Base-by-base conservation (phyloP, 2,797 vertebrate genomes). In the Rallus crepitans region DNA sequence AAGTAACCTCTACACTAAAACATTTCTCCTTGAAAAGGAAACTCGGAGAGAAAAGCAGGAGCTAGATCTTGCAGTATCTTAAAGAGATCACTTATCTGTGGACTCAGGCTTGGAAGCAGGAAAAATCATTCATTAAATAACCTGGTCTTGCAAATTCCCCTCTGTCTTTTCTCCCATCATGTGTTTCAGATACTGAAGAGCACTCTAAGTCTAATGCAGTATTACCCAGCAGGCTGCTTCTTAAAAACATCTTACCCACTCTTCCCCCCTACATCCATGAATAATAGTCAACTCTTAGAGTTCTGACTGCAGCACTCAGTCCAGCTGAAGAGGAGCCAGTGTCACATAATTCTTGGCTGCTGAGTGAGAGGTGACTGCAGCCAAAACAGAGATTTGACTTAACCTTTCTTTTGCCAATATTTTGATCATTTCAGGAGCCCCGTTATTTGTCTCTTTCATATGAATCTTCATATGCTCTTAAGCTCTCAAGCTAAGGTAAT, bases 21-120 rank as follows among this genome's bases (percentile, higher is more conserved):
- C 5, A 72, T 69, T 87, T 96, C 53, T 93, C 47, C 82, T 91
- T 92, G 64, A 61, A 73, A 73, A 50, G 31, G 6, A 85, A 90
- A 33, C 8, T 5, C 25, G 25, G 6, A 15, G 27, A 53, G 23
- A 8, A 64, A 90, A 80, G 13, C 20, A 56, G 37, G 7, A 70
- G 40, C 4, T 15, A 39, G 42, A 14, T 47, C 21, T 85, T 72
- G 15, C 40, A 45, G 37, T 39, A 56, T 17, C 53, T 87, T 78
- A 59, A 76, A 57, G 7, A 73, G 9, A 50, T 61, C 56, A 25
- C 25, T 72, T 12, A 35, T 69, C 27, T 71, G 15, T 55, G 28
- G 47, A 77, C 16, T 61, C 18, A 40, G 6, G 27, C 82, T 85
- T 82, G 45, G 53, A 90, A 70, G n/a, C 59, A 82, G n/a, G 28